Conservation (phyloP, 2,797 vertebrate genomes). For the Discoglossus pictus region DNA sequence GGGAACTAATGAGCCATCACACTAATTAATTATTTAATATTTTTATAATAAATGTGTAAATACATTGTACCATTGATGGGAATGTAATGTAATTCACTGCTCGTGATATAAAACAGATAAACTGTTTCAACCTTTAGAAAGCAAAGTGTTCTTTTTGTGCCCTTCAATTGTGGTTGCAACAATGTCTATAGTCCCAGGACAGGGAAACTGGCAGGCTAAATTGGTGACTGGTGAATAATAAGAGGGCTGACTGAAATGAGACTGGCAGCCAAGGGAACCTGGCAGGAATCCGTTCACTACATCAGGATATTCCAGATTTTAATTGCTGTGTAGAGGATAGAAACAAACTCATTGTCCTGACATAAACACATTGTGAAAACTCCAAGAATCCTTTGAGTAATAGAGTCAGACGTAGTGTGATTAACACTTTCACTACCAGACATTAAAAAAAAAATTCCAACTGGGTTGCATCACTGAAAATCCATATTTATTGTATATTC, state of each 20-base stretch:
- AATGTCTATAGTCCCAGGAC: constrained; percentile 1
- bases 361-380: not conserved
- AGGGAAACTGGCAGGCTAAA: constrained; percentile 26
- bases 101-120: constrained; percentile 33
- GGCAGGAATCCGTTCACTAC: not conserved
- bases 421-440: too few species aligned
- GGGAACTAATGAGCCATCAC: constrained; percentile 20
- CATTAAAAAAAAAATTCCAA: too few species aligned
- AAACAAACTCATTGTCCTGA: constrained; percentile 3
- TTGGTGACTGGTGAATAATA: constrained; percentile 6
- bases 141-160: constrained; percentile 10
- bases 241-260: not conserved
- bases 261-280: constrained; percentile 17
- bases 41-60: constrained; percentile 12
- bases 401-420: too few species aligned
- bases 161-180: constrained; percentile 11
- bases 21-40: constrained; percentile 34
- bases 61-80: constrained; percentile 16
- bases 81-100: constrained; percentile 9
- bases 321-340: constrained; percentile 15
- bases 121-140: constrained; percentile 10
- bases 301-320: constrained; percentile 29
- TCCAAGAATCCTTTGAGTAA: not conserved
- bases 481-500: too few species aligned
- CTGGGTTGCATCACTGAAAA: too few species aligned